Base-by-base conservation (phyloP, 2,888 invertebrate genomes). In the Agrochola lota region DNA sequence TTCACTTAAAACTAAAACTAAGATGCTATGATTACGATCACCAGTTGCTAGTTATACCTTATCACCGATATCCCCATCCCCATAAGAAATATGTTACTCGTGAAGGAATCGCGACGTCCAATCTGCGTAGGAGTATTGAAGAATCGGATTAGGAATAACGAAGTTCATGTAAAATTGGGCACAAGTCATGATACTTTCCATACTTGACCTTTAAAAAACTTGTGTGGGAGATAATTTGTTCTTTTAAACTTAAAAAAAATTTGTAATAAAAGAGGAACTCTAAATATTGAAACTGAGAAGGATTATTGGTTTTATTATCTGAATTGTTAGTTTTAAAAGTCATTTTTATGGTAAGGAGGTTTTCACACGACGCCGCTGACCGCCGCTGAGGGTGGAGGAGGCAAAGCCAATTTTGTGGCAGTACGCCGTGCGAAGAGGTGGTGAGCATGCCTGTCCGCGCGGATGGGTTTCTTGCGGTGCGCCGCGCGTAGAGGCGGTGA, bases 141-240 rank as follows among this genome's bases (percentile, higher is more conserved):
- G 9, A 23, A 62, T 66, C 35, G 3, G 35, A 52, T 66, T 20
- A 57, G 0, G 8, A 15, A 77, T 6, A 57, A 64, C 5, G 6
- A 77, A 69, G 5, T 35, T 60, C 4, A 43, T 57, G 11, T 55
- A 55, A 77, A 46, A 55, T 17, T 43, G 23, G 40, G 26, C 20
- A 46, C 23, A 49, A 26, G 26, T 40, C 49, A n/a, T 46, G 26
- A 35, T 52, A 62, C 17, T 71, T 35, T 63, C 15, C 30, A 35
- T 55, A 43, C n/a, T 83, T 67, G 68, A 79, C 81, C 71, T 84
- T 84, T 72, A 17, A 35, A 49, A 49, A 84, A 60, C 17, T 78
- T 68, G 62, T 46, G 68, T 64, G 43, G 68, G 59, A 26, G 46
- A 62, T 63, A 43, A n/a, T 69, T n/a, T 70, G 2, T 40, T 62